phyloP scores from a whole-genome alignment of 2,797 vertebrate species.

The Poliocrania exsul region DNA sequence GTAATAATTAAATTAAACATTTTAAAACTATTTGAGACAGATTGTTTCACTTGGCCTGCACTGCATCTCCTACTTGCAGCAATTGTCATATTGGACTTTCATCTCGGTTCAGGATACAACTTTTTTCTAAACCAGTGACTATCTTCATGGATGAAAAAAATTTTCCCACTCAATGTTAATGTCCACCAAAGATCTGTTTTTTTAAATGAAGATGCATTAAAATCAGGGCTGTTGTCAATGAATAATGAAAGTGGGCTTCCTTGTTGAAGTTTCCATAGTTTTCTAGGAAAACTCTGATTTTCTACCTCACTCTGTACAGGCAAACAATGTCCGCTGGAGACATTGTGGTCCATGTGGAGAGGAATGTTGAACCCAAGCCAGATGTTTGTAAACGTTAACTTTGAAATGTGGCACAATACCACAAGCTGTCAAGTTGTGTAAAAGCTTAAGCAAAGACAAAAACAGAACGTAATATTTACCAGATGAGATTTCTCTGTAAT shows the following conservation, averaged over 20 bases:
- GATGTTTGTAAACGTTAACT: conserved; percentile 83
- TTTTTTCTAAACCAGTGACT: neutral
- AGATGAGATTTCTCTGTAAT: conserved; percentile 92
- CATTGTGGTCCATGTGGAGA: conserved; percentile 60
- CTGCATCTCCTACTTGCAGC: neutral
- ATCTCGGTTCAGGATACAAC: neutral
- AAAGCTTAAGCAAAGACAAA: conserved; percentile 85
- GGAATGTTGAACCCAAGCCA: conserved; percentile 78
- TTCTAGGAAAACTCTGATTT: conserved; percentile 71
- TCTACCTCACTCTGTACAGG: conserved; percentile 69
- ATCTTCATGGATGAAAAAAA: neutral
- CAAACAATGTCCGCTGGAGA: conserved; percentile 67
- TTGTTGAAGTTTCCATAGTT: conserved; percentile 38
- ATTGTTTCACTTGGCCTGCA: neutral
- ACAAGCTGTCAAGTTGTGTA: conserved; percentile 84
- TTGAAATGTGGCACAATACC: conserved; percentile 83
- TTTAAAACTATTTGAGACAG: neutral
- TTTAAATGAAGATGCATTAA: neutral
- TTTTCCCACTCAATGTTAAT: neutral
- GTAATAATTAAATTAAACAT: neutral
- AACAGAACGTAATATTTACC: conserved; percentile 88
- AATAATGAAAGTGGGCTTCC: conserved; percentile 25
- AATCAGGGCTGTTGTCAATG: neutral
- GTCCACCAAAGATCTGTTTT: neutral
- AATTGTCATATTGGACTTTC: neutral